Base-by-base conservation (phyloP, 2,888 invertebrate genomes). In the Homarus gammarus region DNA sequence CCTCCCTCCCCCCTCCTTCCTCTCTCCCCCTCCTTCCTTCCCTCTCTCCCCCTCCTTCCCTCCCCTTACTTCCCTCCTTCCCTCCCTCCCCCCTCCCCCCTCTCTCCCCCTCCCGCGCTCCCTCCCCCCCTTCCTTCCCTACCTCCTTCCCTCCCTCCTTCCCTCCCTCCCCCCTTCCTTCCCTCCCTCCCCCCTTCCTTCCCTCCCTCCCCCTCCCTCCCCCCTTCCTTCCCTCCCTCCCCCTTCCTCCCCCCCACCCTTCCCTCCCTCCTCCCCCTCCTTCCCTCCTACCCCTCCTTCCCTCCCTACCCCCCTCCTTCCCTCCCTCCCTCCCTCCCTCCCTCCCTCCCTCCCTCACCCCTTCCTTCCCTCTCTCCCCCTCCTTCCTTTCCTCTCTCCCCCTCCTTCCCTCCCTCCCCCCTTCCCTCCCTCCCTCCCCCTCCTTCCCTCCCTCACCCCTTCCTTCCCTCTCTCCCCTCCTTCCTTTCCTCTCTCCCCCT, bases 111-210 rank as follows among this genome's bases (percentile, higher is more conserved):
- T 77, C 77, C 33, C 73, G 73, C 73, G 73, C 27, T 31, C 61
- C 56, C 61, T 44, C 44, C 31, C 44, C 79, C 27, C 79, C 31
- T n/a, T n/a, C n/a, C n/a, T n/a, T n/a, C n/a, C n/a, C n/a, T n/a
- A n/a, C n/a, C n/a, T n/a, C n/a, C n/a, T n/a, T n/a, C n/a, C n/a
- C n/a, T n/a, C n/a, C n/a, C n/a, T n/a, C n/a, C n/a, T n/a, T n/a
- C n/a, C n/a, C n/a, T n/a, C n/a, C n/a, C 79, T 56, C 81, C 8
- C 51, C 12, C 49, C 27, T 0, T n/a, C n/a, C n/a, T n/a, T n/a
- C n/a, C n/a, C 75, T 38, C 78, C 49, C 78, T 78, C 78, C 78
- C 78, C 49, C 78, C 78, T 78, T 78, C 72, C 72, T 22, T 72
- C 22, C 72, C 44, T 78, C 40, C n/a, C 78, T 78, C 22, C n/a